A percentile compares a stretch with the other conserved stretches of the same genome.
Conservation (phyloP, 2,113 vertebrate genomes). For the Sinosuthora webbiana region DNA sequence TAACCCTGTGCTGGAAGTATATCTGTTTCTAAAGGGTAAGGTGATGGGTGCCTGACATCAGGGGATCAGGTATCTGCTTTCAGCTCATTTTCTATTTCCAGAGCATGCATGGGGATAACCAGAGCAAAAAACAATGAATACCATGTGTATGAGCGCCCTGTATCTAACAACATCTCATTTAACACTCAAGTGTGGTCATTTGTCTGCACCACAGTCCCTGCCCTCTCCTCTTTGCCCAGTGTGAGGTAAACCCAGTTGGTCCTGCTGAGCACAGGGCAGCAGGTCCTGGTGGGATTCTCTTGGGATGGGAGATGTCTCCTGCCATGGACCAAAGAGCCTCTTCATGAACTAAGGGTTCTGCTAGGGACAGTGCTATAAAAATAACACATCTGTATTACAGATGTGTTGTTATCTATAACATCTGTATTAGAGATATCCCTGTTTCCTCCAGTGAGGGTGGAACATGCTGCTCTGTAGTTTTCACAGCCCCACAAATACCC, state of each 20-base stretch:
- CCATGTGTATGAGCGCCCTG: fast-evolving
- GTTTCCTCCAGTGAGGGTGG: not conserved
- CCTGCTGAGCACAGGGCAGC: not conserved
- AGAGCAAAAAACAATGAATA: fast-evolving
- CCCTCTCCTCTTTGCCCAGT: not conserved
- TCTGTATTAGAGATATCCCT: fast-evolving
- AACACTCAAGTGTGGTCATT: fast-evolving
- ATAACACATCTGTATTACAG: not conserved
- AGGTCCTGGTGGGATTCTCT: not conserved
- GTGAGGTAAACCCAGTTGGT: not conserved
- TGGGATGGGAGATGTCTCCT: not conserved
- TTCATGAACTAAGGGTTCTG: not conserved
- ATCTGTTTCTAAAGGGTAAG: not conserved
- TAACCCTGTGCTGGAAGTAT: not conserved
- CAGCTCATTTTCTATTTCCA: not conserved
- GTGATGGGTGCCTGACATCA: not conserved
- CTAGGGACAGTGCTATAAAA: not conserved
- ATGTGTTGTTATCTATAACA: not conserved
- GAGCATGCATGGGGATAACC: not conserved
- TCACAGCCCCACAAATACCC: not conserved
- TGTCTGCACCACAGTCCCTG: not conserved
- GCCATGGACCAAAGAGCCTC: not conserved
- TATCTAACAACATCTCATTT: fast-evolving
- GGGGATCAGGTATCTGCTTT: not conserved
- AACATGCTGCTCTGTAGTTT: not conserved